Evolutionary conservation across 2,888 invertebrate genomes (phyloP), one percentile per base, ranked within the genome.

Genomic region (Siphonodentalium dalli): DNA sequence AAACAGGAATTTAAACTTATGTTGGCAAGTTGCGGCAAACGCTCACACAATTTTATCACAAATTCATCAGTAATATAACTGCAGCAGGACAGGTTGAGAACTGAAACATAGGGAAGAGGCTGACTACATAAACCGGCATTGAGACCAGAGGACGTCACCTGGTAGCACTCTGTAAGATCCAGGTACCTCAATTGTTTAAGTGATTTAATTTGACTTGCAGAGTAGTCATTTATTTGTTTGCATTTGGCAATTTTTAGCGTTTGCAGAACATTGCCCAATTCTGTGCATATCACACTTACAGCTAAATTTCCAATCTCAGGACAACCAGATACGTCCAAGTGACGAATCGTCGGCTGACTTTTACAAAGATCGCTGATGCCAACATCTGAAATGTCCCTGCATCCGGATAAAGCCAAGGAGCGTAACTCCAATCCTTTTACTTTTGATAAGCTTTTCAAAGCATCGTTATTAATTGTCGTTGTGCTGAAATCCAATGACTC

Each of bases 1-100:
- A 88, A 87, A 73, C 90, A 90, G 64, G 86, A 87, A 53, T 87
- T 87, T 39, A 90, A 74, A 73, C 90, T 87, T 21, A 90, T 81
- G 21, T 84, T 78, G 0, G 82, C 84, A 37, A 90, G 79, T 53
- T 86, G 85, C 1, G 85, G 85, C 49, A 88, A 81, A 61, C 83
- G 84, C 66, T 85, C 84, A 8, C 88, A 86, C 50, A 89, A 83
- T 69, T 84, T 83, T 46, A 87, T 85, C 5, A 90, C 81, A 26
- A 87, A 85, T 61, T 82, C 83, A 71, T 89, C 87, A 68, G 87
- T 87, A 31, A 90, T 58, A n/a, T 51, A 48, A 27, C 64, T 68
- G 52, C 79, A 77, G 50, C 75, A 74, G 42, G 68, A 75, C 38
- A 79, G 55, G 53, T 74, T 75, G n/a, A n/a, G n/a, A n/a, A n/a